Evolutionary conservation across 2,797 vertebrate species (phyloP).

Genomic region (Esox masquinongy): DNA sequence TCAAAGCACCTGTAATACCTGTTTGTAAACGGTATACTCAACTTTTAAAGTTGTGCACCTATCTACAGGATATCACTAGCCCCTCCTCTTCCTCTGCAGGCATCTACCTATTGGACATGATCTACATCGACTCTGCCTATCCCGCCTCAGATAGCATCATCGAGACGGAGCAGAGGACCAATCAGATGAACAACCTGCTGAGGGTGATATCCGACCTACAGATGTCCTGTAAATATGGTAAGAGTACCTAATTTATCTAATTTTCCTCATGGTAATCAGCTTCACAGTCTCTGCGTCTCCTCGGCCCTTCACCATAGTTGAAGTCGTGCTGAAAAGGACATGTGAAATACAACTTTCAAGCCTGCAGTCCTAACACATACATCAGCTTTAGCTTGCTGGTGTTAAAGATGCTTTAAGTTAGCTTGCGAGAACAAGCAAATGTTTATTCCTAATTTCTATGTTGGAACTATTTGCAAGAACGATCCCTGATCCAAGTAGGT

Average conservation of each 20-base stretch:
- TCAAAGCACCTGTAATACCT: background rate
- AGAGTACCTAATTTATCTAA: conserved; percentile 23
- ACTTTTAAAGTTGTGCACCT: background rate
- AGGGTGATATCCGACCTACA: conserved; percentile 93
- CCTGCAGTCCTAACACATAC: too few relatives aligned
- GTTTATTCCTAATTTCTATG: background rate
- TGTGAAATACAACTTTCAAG: too few relatives aligned
- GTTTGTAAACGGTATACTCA: background rate
- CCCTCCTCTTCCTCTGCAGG: conserved; percentile 69
- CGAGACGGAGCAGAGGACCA: conserved; percentile 94
- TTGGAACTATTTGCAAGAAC: background rate
- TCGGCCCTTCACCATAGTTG: too few relatives aligned
- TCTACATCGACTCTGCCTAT: conserved; percentile 98
- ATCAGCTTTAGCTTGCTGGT: too few relatives aligned
- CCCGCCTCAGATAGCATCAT: conserved; percentile 96
- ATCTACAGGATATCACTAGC: conserved; percentile 25
- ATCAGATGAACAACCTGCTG: conserved; percentile 98
- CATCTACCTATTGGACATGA: conserved; percentile 95
- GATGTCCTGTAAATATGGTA: conserved; percentile 93
- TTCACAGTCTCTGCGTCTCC: background rate
- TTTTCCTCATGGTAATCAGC: background rate
- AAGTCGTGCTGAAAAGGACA: too few relatives aligned
- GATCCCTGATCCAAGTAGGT: background rate
- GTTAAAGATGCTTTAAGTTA: too few relatives aligned
- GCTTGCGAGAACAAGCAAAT: background rate